Evolutionary conservation across 1,140 invertebrate genomes (phyloP).

Genomic region (Gonioctena quinquepunctata): DNA sequence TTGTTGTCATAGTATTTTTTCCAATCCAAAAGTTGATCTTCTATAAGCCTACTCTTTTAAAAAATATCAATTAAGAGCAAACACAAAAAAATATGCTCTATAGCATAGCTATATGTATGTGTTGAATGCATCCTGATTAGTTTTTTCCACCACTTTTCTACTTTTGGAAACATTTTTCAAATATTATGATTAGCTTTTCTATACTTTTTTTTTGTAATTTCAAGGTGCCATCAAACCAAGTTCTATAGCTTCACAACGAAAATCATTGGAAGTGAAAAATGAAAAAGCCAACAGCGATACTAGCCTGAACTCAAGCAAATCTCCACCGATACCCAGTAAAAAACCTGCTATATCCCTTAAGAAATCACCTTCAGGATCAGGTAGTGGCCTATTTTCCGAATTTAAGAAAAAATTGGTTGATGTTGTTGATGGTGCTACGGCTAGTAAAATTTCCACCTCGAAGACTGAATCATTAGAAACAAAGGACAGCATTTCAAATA

Average conservation of each 20-base stretch:
- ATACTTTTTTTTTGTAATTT: too few species aligned
- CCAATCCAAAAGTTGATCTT: too few species aligned
- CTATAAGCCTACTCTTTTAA: too few species aligned
- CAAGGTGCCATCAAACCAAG: conserved; percentile 37
- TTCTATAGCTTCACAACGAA: conserved; percentile 59
- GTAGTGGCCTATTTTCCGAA: conserved; percentile 60
- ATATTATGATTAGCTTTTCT: too few species aligned
- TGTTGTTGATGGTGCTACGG: conserved; percentile 48
- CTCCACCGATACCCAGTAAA: conserved; percentile 55
- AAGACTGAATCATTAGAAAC: conserved; percentile 26
- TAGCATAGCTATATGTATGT: too few species aligned
- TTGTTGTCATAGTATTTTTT: too few species aligned
- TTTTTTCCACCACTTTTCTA: too few species aligned
- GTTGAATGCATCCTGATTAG: too few species aligned
- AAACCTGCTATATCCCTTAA: conserved; percentile 67
- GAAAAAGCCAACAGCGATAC: conserved; percentile 39
- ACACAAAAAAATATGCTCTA: too few species aligned
- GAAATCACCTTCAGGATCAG: conserved; percentile 64
- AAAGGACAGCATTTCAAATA: conserved; percentile 36
- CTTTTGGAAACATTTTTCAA: too few species aligned
- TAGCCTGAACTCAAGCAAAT: conserved; percentile 47
- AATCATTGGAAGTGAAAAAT: conserved; percentile 58
- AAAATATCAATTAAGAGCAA: too few species aligned
- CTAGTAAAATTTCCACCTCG: conserved; percentile 36
- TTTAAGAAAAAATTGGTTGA: conserved; percentile 64